phyloP scores from a whole-genome alignment of 2,113 vertebrate species.

The Lagenorhynchus albirostris region DNA sequence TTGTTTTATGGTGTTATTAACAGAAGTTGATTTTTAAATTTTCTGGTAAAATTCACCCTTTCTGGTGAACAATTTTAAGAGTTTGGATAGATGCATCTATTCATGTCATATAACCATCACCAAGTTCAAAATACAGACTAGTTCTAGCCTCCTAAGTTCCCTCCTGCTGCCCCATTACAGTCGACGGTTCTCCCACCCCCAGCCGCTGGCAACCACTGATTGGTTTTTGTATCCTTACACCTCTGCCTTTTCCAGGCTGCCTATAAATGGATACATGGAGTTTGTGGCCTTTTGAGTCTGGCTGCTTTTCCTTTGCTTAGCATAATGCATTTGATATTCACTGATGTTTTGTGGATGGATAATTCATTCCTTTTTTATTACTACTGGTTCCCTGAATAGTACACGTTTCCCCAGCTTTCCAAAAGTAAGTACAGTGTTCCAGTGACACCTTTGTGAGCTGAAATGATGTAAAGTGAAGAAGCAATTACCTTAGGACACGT shows the following conservation, averaged over 20 bases:
- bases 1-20: not conserved
- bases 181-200: not conserved
- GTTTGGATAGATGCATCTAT: not conserved
- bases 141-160: not conserved
- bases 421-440: not conserved
- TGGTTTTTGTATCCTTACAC: not conserved
- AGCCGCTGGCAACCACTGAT: not conserved
- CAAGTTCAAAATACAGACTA: not conserved
- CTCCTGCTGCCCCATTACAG: not conserved
- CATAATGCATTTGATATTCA: not conserved
- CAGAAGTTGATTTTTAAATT: not conserved
- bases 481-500: not conserved
- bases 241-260: not conserved
- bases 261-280: not conserved
- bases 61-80: not conserved
- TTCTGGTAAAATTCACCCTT: not conserved
- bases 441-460: not conserved
- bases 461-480: not conserved
- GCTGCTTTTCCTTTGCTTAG: not conserved
- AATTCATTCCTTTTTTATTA: not conserved
- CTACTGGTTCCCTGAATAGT: not conserved
- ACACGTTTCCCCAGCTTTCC: not conserved
- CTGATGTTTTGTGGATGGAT: accelerated
- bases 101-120: not conserved
- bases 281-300: not conserved